Percentiles rank a stretch among this genome's conserved stretches.
Evolutionary conservation across 35 echinoderm and acorn worm genomes (phyloP).

Genomic region (Stichopus chloronotus): DNA sequence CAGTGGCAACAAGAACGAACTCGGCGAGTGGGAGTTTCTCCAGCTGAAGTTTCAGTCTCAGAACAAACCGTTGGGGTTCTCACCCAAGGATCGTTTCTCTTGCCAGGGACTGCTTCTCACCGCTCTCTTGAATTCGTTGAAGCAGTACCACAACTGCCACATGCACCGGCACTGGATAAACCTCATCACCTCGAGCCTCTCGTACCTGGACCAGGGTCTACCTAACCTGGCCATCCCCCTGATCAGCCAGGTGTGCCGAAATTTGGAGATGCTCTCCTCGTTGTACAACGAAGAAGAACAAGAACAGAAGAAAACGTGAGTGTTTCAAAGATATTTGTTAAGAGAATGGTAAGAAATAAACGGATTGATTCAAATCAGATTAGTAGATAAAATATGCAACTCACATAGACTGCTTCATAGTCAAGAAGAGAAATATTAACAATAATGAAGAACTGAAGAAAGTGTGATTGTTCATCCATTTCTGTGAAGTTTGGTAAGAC

Average conservation of each 20-base stretch:
- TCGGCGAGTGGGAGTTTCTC: constrained; percentile 85
- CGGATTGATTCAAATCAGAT: too few species aligned
- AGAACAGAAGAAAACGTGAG: constrained; percentile 75
- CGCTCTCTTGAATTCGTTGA: constrained; percentile 81
- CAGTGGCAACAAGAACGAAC: constrained; percentile 13
- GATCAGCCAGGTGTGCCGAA: constrained; percentile 83
- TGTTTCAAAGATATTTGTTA: not conserved
- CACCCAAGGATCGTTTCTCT: constrained; percentile 73
- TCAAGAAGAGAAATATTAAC: too few species aligned
- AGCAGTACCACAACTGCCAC: constrained; percentile 90
- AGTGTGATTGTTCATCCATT: too few species aligned
- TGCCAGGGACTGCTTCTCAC: constrained; percentile 86
- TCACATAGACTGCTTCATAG: too few species aligned
- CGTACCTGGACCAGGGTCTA: constrained; percentile 87
- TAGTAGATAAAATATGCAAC: too few species aligned
- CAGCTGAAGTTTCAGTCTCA: constrained; percentile 79
- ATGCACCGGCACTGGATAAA: constrained; percentile 96
- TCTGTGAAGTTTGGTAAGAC: too few species aligned
- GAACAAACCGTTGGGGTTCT: constrained; percentile 74
- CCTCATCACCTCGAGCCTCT: constrained; percentile 81
- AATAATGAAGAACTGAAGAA: too few species aligned
- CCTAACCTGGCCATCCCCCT: constrained; percentile 80
- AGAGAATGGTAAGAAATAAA: not conserved
- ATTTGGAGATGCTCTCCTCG: constrained; percentile 81
- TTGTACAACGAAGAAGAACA: constrained; percentile 73